These are phyloP conservation scores for Agapornis roseicollis DNA, from an alignment of 2,113 vertebrate species.

Conservation along the genomic window DNA sequence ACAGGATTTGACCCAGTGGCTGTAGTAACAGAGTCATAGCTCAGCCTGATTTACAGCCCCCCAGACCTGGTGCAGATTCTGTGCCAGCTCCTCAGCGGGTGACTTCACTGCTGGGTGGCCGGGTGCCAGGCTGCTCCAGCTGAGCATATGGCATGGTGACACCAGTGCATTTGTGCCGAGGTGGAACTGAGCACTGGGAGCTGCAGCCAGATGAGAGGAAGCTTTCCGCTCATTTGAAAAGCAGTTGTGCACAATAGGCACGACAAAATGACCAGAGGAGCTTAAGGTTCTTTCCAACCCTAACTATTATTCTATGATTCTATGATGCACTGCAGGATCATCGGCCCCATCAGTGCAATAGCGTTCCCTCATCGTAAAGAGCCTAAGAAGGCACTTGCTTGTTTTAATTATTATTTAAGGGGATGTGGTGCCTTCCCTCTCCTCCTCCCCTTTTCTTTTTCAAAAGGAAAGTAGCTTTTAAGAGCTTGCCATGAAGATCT, in stretches of 20 bases:
- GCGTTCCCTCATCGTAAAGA: not conserved
- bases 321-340: not conserved
- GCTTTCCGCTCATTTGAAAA: not conserved
- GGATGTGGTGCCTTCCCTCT: not conserved
- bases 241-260: not conserved
- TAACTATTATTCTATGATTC: not conserved
- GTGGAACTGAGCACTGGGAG: not conserved
- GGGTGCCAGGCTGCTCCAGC: not conserved
- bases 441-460: not conserved
- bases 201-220: not conserved
- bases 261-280: not conserved
- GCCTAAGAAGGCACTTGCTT: not conserved
- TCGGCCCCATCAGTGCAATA: accelerated
- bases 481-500: slow-evolving; percentile 63
- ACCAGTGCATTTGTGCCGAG: not conserved
- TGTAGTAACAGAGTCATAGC: not conserved
- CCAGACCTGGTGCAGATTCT: not conserved
- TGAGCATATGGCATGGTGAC: not conserved
- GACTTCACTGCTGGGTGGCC: not conserved
- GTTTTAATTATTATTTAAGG: not conserved
- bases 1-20: not conserved
- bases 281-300: not conserved
- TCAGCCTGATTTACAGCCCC: not conserved
- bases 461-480: slow-evolving; percentile 14
- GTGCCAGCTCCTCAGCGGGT: not conserved